Evolutionary conservation across 2,113 vertebrate genomes (phyloP).

Genomic region (Carollia perspicillata): DNA sequence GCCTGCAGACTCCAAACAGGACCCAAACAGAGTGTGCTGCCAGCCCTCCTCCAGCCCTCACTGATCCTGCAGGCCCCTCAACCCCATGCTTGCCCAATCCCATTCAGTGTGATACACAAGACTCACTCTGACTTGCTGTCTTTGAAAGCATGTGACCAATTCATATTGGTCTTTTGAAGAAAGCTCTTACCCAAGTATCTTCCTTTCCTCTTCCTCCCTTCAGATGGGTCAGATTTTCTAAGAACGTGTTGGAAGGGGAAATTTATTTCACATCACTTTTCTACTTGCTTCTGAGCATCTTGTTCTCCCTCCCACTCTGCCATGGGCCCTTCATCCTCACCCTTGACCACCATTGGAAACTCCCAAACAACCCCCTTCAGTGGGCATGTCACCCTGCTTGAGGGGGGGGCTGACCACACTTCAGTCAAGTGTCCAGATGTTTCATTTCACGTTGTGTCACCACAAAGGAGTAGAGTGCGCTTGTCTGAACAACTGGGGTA

Average conservation of each 20-base stretch:
- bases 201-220: not conserved
- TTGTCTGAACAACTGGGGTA: not conserved
- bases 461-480: not conserved
- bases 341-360: not conserved
- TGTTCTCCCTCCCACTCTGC: not conserved
- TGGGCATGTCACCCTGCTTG: not conserved
- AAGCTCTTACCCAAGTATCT: not conserved
- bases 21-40: not conserved
- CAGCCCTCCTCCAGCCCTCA: not conserved
- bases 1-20: not conserved
- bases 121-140: not conserved
- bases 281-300: not conserved
- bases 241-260: not conserved
- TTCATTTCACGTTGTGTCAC: not conserved
- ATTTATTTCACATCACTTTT: not conserved
- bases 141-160: not conserved
- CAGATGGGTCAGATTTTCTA: not conserved
- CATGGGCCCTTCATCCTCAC: not conserved
- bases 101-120: not conserved
- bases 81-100: not conserved
- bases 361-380: not conserved
- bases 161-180: not conserved
- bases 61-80: not conserved
- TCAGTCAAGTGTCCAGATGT: not conserved
- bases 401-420: not conserved